Conservation (phyloP, 1,140 invertebrate species). For the Pachyrhynchus sulphureomaculatus region DNA sequence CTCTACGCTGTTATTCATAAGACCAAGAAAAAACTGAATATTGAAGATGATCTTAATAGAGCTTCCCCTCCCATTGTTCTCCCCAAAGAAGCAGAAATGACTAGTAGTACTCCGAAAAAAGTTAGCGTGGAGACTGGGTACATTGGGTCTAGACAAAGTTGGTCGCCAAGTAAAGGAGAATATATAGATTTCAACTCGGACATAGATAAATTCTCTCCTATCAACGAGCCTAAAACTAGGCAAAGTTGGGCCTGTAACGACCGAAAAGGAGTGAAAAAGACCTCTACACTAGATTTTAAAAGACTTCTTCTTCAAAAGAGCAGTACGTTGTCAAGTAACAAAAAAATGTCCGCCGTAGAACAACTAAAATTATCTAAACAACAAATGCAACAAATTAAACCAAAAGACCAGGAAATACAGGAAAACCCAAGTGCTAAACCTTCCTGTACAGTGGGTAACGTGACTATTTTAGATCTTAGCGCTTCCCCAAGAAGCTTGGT, state of each 20-base stretch:
- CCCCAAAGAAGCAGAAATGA: conserved; percentile 52
- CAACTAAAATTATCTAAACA: conserved; percentile 73
- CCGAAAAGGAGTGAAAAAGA: conserved; percentile 54
- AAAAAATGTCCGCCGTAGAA: conserved; percentile 78
- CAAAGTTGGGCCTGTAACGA: conserved; percentile 56
- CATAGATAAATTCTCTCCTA: conserved; percentile 42
- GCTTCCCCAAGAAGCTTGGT: conserved; percentile 66
- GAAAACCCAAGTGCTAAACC: conserved; percentile 24
- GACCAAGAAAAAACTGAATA: conserved; percentile 73
- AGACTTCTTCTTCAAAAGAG: conserved; percentile 70
- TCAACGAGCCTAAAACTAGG: conserved; percentile 42
- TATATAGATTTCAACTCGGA: conserved; percentile 44
- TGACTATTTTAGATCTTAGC: conserved; percentile 64
- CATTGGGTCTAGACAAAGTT: conserved; percentile 55
- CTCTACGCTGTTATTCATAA: conserved; percentile 76
- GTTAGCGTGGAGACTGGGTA: conserved; percentile 60
- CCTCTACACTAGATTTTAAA: conserved; percentile 79
- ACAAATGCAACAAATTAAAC: conserved; percentile 46
- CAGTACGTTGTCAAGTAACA: conserved; percentile 54
- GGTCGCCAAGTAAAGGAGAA: conserved; percentile 56
- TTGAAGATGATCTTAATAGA: conserved; percentile 58
- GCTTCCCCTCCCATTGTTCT: conserved; percentile 58
- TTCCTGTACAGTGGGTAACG: conserved; percentile 47
- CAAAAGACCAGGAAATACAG: conserved; percentile 3
- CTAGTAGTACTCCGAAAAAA: conserved; percentile 47